Conservation (phyloP, 2,888 invertebrate genomes). For the Neria commutata region DNA sequence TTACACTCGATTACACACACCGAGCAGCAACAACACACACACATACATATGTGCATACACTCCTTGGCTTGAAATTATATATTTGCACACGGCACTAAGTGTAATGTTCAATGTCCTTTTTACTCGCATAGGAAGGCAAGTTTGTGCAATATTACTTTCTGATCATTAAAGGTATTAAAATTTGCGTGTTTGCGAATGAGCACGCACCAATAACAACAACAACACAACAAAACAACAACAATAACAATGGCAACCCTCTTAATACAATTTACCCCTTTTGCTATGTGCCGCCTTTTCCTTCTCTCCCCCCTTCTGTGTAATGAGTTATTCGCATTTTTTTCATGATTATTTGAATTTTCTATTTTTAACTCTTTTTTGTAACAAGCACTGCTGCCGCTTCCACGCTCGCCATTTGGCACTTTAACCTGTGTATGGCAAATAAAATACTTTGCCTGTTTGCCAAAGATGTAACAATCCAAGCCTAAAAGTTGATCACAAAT, state of each 20-base stretch:
- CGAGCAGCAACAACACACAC: constrained; percentile 3
- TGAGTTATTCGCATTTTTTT: constrained; percentile 53
- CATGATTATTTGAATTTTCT: constrained; percentile 35
- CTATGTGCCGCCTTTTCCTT: neutral
- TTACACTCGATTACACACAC: constrained; percentile 56
- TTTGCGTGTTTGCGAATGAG: constrained; percentile 50
- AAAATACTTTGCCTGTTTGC: too few relatives aligned
- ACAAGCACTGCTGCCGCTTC: neutral
- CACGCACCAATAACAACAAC: constrained; percentile 40
- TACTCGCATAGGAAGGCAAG: neutral
- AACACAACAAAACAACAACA: constrained; percentile 33
- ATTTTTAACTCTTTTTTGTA: too few relatives aligned
- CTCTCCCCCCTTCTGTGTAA: constrained; percentile 30
- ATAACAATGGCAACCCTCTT: constrained; percentile 21
- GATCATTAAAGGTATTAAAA: constrained; percentile 51
- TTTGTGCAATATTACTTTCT: constrained; percentile 1
- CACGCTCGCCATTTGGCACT: neutral
- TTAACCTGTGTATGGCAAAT: neutral
- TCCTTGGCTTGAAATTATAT: neutral
- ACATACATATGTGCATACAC: constrained; percentile 4
- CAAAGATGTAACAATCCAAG: neutral
- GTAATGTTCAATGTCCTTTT: neutral
- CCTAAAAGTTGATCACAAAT: neutral
- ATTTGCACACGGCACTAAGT: neutral
- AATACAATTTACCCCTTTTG: constrained; percentile 3